A percentile compares a stretch with the other conserved stretches of the same genome.
Evolutionary conservation across 2,888 invertebrate species (phyloP).

Genomic region (Ectemnius continuus): DNA sequence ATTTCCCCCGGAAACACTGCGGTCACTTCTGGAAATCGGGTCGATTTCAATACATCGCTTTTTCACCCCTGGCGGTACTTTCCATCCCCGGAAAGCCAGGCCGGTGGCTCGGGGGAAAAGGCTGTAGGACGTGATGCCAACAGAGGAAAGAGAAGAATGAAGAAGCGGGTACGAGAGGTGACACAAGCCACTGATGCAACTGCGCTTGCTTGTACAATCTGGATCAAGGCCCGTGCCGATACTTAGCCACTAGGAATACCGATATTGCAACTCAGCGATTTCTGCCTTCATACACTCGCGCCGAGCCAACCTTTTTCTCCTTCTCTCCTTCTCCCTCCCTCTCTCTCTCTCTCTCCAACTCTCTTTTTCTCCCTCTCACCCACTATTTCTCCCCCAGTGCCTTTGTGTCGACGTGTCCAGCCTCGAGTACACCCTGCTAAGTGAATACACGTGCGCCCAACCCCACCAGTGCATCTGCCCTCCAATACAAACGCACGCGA

Average conservation of each 20-base stretch:
- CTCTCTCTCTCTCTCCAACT: no score
- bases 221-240: constrained; percentile 71
- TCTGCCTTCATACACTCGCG: constrained; percentile 36
- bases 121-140: constrained; percentile 25
- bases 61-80: no score
- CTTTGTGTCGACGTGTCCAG: background rate
- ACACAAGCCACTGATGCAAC: constrained; percentile 7
- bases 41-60: no score
- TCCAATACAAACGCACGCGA: background rate
- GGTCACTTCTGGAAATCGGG: no score
- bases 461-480: constrained; percentile 34
- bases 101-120: constrained; percentile 14
- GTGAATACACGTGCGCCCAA: constrained; percentile 12
- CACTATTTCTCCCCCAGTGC: background rate
- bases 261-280: constrained; percentile 70
- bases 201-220: constrained; percentile 57
- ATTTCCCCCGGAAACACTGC: no score
- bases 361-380: background rate
- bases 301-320: background rate
- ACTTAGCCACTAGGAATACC: constrained; percentile 67
- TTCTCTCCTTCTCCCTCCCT: background rate
- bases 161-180: constrained; percentile 1
- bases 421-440: background rate
- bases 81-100: no score
- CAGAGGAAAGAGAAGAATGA: no score